Evolutionary conservation across 2,113 vertebrate species (phyloP).

Genomic region (Nothobranchius kuhntae): DNA sequence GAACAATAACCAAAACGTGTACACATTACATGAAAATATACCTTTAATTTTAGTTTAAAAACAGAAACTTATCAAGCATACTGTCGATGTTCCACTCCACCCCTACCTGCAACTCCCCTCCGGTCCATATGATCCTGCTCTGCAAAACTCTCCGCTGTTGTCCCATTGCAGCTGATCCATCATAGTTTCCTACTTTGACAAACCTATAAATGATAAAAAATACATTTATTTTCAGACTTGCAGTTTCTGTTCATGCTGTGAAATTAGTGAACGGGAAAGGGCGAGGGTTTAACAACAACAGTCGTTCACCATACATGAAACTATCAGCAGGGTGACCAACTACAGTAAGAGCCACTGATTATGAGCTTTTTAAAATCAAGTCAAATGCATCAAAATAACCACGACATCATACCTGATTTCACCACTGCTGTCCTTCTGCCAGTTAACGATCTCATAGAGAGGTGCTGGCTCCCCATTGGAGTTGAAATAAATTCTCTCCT

Average conservation of each 20-base stretch:
- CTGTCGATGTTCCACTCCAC: no score
- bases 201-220: slow-evolving; percentile 36
- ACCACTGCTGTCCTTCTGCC: slow-evolving; percentile 70
- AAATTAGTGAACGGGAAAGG: no score
- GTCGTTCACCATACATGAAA: no score
- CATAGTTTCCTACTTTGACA: slow-evolving; percentile 76
- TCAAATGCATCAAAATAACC: no score
- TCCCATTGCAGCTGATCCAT: slow-evolving; percentile 68
- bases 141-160: slow-evolving; percentile 66
- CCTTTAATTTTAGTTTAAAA: no score
- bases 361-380: no score
- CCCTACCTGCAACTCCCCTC: slow-evolving; percentile 63
- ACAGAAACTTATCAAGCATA: no score
- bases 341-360: no score
- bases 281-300: no score
- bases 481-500: slow-evolving; percentile 78
- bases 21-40: not conserved
- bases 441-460: slow-evolving; percentile 82
- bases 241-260: no score
- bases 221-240: no score
- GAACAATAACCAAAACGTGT: not conserved
- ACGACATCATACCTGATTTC: slow-evolving; percentile 55
- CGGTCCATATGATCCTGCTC: slow-evolving; percentile 70
- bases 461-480: slow-evolving; percentile 77
- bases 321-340: no score